These are phyloP conservation scores for Acleris emargana DNA, from an alignment of 2,888 invertebrate species.

Conservation along the genomic window DNA sequence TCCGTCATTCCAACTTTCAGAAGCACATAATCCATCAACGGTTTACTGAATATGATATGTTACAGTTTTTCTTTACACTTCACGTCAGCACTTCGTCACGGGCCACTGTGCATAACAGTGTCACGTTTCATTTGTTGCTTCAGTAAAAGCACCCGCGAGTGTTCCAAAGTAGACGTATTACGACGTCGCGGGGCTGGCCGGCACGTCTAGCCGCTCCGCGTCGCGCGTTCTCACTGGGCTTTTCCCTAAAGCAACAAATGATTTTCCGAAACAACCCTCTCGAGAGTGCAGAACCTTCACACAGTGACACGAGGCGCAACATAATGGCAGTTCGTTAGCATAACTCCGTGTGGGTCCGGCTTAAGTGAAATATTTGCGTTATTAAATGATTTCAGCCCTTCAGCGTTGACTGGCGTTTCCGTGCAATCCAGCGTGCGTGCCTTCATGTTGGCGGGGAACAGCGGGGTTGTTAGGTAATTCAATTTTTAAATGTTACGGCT, in stretches of 20 bases:
- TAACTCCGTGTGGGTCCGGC: slow-evolving; percentile 62
- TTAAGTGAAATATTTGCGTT: slow-evolving; percentile 72
- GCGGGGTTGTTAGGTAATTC: no score
- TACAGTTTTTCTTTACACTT: slow-evolving; percentile 12
- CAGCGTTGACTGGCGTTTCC: slow-evolving; percentile 44
- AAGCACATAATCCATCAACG: slow-evolving; percentile 63
- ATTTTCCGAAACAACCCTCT: slow-evolving; percentile 75
- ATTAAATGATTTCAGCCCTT: slow-evolving; percentile 65
- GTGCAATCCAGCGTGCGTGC: slow-evolving; percentile 8
- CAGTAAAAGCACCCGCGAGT: slow-evolving; percentile 50
- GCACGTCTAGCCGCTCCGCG: slow-evolving; percentile 46
- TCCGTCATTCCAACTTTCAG: slow-evolving; percentile 74
- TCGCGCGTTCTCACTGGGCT: slow-evolving; percentile 50
- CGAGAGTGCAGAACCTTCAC: slow-evolving; percentile 82
- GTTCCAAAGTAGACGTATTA: slow-evolving; percentile 46
- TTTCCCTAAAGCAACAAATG: slow-evolving; percentile 76
- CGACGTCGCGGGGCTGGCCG: background rate
- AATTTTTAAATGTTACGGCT: no score
- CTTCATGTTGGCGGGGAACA: background rate
- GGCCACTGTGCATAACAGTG: slow-evolving; percentile 28
- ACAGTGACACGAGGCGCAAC: slow-evolving; percentile 77
- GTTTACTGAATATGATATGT: slow-evolving; percentile 42
- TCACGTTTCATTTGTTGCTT: slow-evolving; percentile 51
- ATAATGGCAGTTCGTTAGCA: slow-evolving; percentile 81
- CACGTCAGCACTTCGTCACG: slow-evolving; percentile 20